Percentiles rank a stretch among this genome's conserved stretches.
Evolutionary conservation across 2,797 vertebrate species (phyloP).

Genomic region (Tapera naevia): DNA sequence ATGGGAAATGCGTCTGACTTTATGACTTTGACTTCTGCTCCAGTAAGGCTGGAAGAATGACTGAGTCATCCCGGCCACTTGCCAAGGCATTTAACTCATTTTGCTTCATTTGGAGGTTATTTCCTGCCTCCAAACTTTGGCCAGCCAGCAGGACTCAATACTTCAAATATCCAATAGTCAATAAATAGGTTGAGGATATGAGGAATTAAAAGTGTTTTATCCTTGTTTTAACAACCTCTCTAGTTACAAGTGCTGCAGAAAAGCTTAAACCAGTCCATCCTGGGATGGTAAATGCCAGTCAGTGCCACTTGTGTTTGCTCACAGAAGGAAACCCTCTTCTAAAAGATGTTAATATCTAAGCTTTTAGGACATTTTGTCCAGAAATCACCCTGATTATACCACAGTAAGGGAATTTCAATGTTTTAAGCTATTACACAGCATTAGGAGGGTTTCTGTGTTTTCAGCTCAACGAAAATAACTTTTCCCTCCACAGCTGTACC

Average conservation of each 20-base stretch:
- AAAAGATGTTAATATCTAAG: background rate
- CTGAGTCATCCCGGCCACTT: background rate
- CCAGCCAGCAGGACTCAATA: background rate
- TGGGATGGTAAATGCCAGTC: background rate
- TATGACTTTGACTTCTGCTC: background rate
- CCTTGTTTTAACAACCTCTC: background rate
- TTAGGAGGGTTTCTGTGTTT: background rate
- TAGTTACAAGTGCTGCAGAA: background rate
- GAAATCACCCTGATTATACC: rapidly evolving
- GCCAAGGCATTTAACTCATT: conserved; percentile 12
- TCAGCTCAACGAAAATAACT: background rate
- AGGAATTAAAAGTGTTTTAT: background rate
- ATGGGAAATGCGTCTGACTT: background rate
- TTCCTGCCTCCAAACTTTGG: background rate
- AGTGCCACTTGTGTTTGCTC: background rate
- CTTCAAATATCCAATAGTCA: background rate
- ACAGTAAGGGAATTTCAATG: background rate
- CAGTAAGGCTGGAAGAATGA: conserved; percentile 33
- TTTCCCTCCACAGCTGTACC: background rate
- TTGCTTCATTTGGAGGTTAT: background rate
- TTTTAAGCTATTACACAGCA: background rate
- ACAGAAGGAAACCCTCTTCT: background rate
- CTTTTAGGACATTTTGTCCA: background rate
- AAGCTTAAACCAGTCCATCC: background rate
- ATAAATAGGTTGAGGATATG: background rate